Evolutionary conservation across 2,113 vertebrate genomes (phyloP), one percentile per base, ranked within the genome.

Genomic region (Meriones unguiculatus): DNA sequence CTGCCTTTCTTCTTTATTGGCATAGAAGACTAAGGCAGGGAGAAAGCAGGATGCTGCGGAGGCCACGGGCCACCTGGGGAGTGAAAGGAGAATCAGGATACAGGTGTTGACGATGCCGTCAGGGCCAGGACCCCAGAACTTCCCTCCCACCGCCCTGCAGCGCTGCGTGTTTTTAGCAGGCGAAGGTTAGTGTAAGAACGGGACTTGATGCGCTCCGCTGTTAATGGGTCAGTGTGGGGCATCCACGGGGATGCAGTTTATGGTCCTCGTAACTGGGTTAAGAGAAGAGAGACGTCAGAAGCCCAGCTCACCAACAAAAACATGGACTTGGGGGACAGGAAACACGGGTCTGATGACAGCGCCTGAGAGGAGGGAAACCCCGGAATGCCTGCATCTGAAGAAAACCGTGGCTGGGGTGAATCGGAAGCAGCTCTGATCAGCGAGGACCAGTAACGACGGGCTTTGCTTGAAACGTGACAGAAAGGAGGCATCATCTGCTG

Each of bases 1-100:
- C 99, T 99, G 99, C 99, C 99, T 99, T 99, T 99, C 99, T 99
- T 99, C 98, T 99, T 99, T 99, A 99, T 99, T 99, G 99, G 99
- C 99, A 99, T 98, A 97, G 98, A 98, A 99, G 98, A 99, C 98
- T 97, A 98, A 98, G 98, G 98, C 94, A 28, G 86, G 59, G 93
- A 87, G 95, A 97, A 89, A 90, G 97, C 91, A 4, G 87, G 1
- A 73, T 2, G 35, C 8, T 30, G 38, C 12, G 81, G 73, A 54
- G 8, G 90, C 93, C 54, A 6, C 2, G 3, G 89, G 1, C 93
- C 76, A 70, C 97, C 78, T 97, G 96, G 94, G 96, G 95, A 59
- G 76, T 15, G 5, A 46, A 46, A 1, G 9, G 70, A 75, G 82
- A 85, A 17, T 8, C 30, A 70, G 9, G 13, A 90, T 12, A 22